phyloP scores from a whole-genome alignment of 2,113 vertebrate species.

The Suricata suricatta region DNA sequence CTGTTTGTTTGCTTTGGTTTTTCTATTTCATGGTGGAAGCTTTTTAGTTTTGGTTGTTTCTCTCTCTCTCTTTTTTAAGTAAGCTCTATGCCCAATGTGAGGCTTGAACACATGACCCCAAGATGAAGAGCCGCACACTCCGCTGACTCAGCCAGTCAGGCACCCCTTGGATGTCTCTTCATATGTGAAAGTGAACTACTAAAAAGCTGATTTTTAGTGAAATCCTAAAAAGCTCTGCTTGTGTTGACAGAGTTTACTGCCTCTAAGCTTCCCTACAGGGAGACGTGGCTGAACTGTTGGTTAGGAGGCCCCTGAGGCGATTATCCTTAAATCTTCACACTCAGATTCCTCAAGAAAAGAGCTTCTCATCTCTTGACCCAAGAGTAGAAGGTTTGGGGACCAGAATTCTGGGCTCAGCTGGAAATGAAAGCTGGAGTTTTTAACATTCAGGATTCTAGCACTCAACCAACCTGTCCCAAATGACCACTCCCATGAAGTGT shows the following conservation, averaged over 20 bases:
- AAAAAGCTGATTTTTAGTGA: not conserved
- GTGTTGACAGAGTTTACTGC: not conserved
- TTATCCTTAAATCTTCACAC: not conserved
- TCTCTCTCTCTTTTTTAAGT: not conserved
- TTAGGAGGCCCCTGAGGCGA: not conserved
- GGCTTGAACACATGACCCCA: not conserved
- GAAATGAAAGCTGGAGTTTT: not conserved
- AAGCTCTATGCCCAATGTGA: not conserved
- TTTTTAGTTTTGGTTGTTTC: not conserved
- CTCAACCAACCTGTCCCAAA: not conserved
- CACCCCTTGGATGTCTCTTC: not conserved
- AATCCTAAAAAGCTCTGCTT: not conserved
- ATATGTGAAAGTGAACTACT: not conserved
- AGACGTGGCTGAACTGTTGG: not conserved
- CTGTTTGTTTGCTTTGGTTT: not conserved
- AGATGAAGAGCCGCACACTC: not conserved
- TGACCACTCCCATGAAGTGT: not conserved
- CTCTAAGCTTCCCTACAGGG: not conserved
- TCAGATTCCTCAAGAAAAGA: conserved; percentile 2
- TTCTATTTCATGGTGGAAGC: not conserved
- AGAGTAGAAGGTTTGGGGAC: not conserved
- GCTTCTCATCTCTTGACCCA: not conserved
- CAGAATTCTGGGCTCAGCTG: not conserved
- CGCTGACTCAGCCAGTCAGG: not conserved
- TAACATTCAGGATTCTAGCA: no score